Evolutionary conservation across 1,140 invertebrate genomes (phyloP), one percentile per base, ranked within the genome.

Genomic region (Aphis craccivora): DNA sequence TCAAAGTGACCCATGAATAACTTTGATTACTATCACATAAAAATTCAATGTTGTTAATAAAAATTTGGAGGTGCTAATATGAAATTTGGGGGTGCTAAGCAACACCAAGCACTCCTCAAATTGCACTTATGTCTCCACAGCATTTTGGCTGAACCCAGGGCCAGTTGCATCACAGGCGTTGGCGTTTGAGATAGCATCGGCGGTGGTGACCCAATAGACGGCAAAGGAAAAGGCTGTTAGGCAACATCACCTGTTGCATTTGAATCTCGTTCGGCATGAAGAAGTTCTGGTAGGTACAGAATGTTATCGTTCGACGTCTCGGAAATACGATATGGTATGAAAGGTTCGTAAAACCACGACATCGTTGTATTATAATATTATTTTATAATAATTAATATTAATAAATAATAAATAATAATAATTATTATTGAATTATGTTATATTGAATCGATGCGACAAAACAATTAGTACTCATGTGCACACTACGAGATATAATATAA

Each of bases 211-310:
- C 18, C 18, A 6, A 37, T 20, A 0, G 90, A 20, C 30, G 67
- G 91, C 14, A 55, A 43, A 18, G 89, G 93, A 25, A 93, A 95
- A 51, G 88, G 20, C 60, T 93, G 88, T 37, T 51, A 90, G 43
- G 81, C 45, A 86, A 25, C 45, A 45, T 55, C 81, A 35, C 8
- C 87, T 53, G 37, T 14, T 37, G 94, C 53, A 90, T 87, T 86
- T 76, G 84, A 8, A 48, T 35, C 1, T 89, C 9, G 67, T 53
- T 83, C 48, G 91, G 86, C 20, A 43, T 91, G 45, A 90, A 83
- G 7, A 83, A 20, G 23, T 8, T 83, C 45, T 91, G n/a, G n/a
- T n/a, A n/a, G 90, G 23, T 81, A 67, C 5, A 84, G 91, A 83
- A 83, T 45, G 22, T 45, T 76, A 20, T 45, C 91, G 18, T 53